Conservation (phyloP, 2,888 invertebrate genomes). For the Saturnia japonica region DNA sequence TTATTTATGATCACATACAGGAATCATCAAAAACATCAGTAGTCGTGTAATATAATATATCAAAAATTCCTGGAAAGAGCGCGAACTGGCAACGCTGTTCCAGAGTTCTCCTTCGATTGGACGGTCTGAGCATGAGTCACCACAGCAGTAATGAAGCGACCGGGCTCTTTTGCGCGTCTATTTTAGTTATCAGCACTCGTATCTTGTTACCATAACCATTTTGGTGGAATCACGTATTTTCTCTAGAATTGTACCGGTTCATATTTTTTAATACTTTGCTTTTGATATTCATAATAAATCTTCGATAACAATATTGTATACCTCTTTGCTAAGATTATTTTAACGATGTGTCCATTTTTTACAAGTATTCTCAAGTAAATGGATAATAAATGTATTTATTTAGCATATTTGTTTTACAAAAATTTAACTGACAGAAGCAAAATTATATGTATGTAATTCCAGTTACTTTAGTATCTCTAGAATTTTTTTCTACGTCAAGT, state of each 20-base stretch:
- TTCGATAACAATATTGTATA: neutral
- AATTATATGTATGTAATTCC: too few relatives aligned
- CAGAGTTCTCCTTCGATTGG: slow-evolving; percentile 35
- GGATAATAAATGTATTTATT: neutral
- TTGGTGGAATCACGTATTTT: slow-evolving; percentile 46
- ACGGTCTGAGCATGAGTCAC: slow-evolving; percentile 44
- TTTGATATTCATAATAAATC: neutral
- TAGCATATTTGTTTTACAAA: too few relatives aligned
- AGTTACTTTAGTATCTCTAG: too few relatives aligned
- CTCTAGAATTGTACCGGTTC: neutral
- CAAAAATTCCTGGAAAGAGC: slow-evolving; percentile 38
- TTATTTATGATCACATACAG: neutral
- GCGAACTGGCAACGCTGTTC: slow-evolving; percentile 31
- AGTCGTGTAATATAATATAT: slow-evolving; percentile 35
- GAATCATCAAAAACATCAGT: slow-evolving; percentile 27
- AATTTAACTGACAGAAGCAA: too few relatives aligned
- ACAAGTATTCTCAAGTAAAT: neutral
- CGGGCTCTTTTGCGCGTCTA: slow-evolving; percentile 50
- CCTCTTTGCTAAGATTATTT: neutral
- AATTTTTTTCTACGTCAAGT: too few relatives aligned
- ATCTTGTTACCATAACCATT: slow-evolving; percentile 74
- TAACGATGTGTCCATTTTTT: neutral
- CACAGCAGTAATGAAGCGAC: slow-evolving; percentile 45
- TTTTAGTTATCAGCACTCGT: slow-evolving; percentile 56
- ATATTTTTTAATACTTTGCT: neutral